Base-by-base conservation (phyloP, 2,797 vertebrate genomes). In the Astyanax mexicanus region DNA sequence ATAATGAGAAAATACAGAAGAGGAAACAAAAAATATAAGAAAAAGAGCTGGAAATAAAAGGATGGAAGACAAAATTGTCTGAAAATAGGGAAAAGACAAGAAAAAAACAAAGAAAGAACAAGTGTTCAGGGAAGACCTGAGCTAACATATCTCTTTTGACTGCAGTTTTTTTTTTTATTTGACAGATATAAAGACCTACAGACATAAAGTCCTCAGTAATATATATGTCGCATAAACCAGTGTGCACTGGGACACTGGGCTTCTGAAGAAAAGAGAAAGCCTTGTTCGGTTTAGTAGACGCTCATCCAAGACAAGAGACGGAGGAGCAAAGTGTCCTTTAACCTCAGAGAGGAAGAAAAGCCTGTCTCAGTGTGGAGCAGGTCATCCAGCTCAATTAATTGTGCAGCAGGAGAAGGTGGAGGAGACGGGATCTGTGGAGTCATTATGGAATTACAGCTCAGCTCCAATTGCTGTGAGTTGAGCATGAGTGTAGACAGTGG, bases 251-350 rank as follows among this genome's bases (percentile, higher is more conserved):
- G 21, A 54, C 23, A 4, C 1, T 55, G 25, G 13, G 52, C 10
- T 29, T 55, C 15, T 27, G 55, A 27, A 52, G 21, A 13, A 32
- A 52, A 52, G 21, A 54, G 27, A 29, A 17, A 12, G 52, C 21
- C 4, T 21, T 3, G 12, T 54, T 54, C 51, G 49, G 2, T 49
- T 49, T 19, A 49, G n/a, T 5, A 19, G n/a, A 49, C 17, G n/a
- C 7, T 4, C 17, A 32, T n/a, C 17, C 13, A 49, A 1, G n/a
- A n/a, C n/a, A n/a, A 19, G 1, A 49, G n/a, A 19, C 17, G 15
- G 49, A 25, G 19, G 55, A 15, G 52, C 29, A 25, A 55, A 27
- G 47, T 21, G 47, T 47, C 52, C 52, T 55, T 55, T 55, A 55
- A 55, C 52, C 52, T 23, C 52, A 12, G 21, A 21, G 10, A 55